phyloP scores from a whole-genome alignment of 2,797 vertebrate genomes.

The Octomys mimax region DNA sequence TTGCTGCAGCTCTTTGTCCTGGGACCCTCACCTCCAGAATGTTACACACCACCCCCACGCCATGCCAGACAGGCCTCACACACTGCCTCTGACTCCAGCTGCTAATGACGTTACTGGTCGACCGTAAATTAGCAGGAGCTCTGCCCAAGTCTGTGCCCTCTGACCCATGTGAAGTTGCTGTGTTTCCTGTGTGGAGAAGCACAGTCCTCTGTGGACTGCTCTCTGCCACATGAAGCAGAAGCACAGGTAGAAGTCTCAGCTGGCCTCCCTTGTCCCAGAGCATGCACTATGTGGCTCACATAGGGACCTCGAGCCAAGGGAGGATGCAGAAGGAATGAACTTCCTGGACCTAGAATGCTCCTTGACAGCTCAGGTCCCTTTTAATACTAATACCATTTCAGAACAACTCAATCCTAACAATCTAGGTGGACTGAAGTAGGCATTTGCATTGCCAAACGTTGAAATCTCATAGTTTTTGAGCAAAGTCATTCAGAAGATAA shows the following conservation, averaged over 20 bases:
- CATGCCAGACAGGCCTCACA: rapidly evolving
- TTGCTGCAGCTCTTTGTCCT: rapidly evolving
- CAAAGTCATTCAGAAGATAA: not conserved
- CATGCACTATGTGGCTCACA: rapidly evolving
- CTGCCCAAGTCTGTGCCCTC: not conserved
- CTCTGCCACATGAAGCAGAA: not conserved
- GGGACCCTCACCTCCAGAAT: not conserved
- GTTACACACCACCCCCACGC: rapidly evolving
- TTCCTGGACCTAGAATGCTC: not conserved
- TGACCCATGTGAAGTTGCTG: not conserved
- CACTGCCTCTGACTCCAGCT: not conserved
- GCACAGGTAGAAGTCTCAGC: not conserved
- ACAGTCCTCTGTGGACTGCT: not conserved
- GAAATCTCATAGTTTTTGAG: not conserved
- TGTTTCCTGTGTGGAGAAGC: no score
- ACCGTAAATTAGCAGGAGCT: not conserved
- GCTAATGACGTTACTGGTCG: not conserved
- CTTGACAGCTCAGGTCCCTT: not conserved
- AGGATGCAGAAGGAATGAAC: not conserved
- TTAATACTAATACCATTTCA: not conserved
- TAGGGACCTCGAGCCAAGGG: not conserved
- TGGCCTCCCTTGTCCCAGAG: not conserved
- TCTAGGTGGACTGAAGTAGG: not conserved
- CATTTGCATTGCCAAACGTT: not conserved
- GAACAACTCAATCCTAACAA: not conserved